Evolutionary conservation across 2,113 vertebrate genomes (phyloP).

Genomic region (Pan paniscus): DNA sequence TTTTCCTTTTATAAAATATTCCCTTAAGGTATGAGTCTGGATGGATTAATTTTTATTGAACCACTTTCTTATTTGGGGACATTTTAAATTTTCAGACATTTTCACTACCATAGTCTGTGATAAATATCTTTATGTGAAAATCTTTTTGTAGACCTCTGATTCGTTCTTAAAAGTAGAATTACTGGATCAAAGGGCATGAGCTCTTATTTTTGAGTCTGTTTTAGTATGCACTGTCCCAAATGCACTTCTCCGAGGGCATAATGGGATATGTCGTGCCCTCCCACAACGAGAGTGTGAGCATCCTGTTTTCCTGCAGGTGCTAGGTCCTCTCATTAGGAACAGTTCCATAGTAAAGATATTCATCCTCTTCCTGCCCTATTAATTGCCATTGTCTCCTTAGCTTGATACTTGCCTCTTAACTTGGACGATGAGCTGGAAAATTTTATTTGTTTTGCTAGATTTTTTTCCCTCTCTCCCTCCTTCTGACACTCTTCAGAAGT

Average conservation of each 20-base stretch:
- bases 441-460: not conserved
- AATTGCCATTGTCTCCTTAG: not conserved
- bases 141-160: not conserved
- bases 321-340: not conserved
- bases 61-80: not conserved
- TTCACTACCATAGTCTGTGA: not conserved
- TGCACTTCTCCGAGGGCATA: not conserved
- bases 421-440: not conserved
- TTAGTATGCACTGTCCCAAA: not conserved
- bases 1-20: not conserved
- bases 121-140: not conserved
- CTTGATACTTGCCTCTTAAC: not conserved
- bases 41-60: not conserved
- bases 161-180: not conserved
- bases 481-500: not conserved
- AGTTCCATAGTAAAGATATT: accelerated
- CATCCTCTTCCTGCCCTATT: too few species aligned
- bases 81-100: not conserved
- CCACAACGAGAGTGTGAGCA: accelerated
- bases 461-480: not conserved
- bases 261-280: not conserved
- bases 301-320: accelerated
- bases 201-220: not conserved
- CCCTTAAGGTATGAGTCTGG: not conserved
- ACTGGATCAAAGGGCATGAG: not conserved